Conservation (phyloP, 2,797 vertebrate species). For the Enteromius trimaculatus region DNA sequence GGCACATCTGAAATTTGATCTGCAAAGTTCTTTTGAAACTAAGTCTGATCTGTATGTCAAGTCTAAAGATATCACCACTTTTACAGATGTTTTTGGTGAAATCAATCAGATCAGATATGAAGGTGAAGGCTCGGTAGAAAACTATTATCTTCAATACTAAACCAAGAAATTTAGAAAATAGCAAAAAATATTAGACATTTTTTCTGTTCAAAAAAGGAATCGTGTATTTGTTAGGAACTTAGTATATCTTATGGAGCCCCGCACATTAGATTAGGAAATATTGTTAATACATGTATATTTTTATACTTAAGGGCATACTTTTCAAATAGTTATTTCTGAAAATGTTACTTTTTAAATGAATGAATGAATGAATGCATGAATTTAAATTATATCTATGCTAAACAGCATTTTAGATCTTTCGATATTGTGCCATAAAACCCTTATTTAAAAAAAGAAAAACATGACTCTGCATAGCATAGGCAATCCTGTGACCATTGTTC, state of each 20-base stretch:
- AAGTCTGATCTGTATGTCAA: slow-evolving; percentile 15
- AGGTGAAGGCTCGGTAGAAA: neutral
- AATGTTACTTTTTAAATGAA: neutral
- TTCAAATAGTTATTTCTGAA: neutral
- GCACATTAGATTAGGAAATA: neutral
- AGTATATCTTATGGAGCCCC: neutral
- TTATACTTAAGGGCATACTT: neutral
- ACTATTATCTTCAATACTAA: neutral
- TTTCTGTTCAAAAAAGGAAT: neutral
- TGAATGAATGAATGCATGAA: neutral
- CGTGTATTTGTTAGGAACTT: neutral
- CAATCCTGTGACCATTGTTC: neutral
- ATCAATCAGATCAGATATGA: neutral
- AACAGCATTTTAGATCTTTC: neutral
- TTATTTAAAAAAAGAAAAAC: neutral
- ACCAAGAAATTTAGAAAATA: neutral
- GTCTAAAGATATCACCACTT: slow-evolving; percentile 19
- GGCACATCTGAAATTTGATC: slow-evolving; percentile 43
- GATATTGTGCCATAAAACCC: neutral
- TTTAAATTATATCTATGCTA: neutral
- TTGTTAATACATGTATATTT: neutral
- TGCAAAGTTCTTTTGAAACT: slow-evolving; percentile 27
- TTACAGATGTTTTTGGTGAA: slow-evolving; percentile 34
- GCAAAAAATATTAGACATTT: neutral
- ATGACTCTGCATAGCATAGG: neutral